These are phyloP conservation scores for Epiblema foenella DNA, from an alignment of 2,888 invertebrate species.

Conservation along the genomic window DNA sequence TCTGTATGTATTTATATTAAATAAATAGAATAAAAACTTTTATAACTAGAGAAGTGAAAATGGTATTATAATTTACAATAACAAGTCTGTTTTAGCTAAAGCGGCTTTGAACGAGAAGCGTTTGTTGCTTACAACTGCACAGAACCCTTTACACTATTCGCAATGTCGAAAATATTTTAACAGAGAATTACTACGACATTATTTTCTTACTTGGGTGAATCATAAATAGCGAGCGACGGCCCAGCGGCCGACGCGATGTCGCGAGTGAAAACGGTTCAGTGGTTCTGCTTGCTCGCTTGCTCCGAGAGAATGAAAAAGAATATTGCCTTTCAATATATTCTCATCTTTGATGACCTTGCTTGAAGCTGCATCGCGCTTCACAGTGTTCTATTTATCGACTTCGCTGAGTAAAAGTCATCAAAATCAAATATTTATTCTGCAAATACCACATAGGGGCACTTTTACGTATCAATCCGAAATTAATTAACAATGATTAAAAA, in stretches of 20 bases:
- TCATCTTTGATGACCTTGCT: not conserved
- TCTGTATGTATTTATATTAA: too few species aligned
- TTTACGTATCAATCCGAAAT: too few species aligned
- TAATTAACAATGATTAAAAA: too few species aligned
- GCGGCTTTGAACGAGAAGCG: not conserved
- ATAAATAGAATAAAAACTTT: too few species aligned
- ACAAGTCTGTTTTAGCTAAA: too few species aligned
- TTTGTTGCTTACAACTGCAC: not conserved
- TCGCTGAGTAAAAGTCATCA: too few species aligned
- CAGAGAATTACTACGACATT: slow-evolving; percentile 1
- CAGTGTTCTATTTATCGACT: not conserved
- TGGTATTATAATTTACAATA: too few species aligned
- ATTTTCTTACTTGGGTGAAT: slow-evolving; percentile 30
- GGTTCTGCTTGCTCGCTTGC: too few species aligned
- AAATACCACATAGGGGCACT: too few species aligned
- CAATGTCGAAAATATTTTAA: not conserved
- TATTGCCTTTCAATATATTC: slow-evolving; percentile 22
- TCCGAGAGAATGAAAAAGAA: slow-evolving; percentile 31
- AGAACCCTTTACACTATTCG: not conserved
- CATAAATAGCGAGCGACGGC: slow-evolving; percentile 31
- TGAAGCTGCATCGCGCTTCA: slow-evolving; percentile 5
- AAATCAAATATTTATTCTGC: too few species aligned
- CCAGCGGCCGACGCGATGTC: slow-evolving; percentile 27
- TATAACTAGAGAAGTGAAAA: too few species aligned
- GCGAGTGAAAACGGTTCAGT: slow-evolving; percentile 36